These are phyloP conservation scores for Hippasteria phrygiana DNA, from an alignment of 53 echinoderm and acorn worm genomes.

Conservation along the genomic window DNA sequence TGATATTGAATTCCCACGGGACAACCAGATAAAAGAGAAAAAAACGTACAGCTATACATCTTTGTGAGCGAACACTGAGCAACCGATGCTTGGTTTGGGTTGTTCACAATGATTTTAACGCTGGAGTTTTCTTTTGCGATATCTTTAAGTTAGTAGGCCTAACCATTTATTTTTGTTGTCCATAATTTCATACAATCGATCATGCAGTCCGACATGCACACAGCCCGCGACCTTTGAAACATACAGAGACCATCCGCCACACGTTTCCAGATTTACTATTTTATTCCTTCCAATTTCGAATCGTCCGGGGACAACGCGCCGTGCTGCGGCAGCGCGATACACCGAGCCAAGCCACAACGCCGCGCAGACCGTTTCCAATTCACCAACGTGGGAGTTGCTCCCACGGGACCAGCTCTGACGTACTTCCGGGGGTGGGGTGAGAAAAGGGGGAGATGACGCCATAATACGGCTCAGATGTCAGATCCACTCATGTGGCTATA, in stretches of 20 bases:
- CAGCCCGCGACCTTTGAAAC: neutral
- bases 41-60: too few species aligned
- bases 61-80: too few species aligned
- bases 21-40: too few species aligned
- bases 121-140: neutral
- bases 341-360: neutral
- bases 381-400: neutral
- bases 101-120: neutral
- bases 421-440: constrained; percentile 62
- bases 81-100: too few species aligned
- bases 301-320: constrained; percentile 2
- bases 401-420: constrained; percentile 49
- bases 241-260: neutral
- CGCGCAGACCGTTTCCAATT: too few species aligned
- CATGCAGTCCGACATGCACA: neutral
- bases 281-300: neutral
- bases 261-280: neutral
- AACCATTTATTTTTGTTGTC: neutral
- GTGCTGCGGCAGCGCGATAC: constrained; percentile 8
- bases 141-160: too few species aligned
- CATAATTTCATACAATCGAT: neutral
- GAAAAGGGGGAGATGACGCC: constrained; percentile 41
- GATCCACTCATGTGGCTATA: constrained; percentile 44
- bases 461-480: constrained; percentile 57
- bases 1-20: too few species aligned